These are phyloP conservation scores for Luehdorfia chinensis DNA, from an alignment of 1,140 invertebrate species.

Conservation along the genomic window DNA sequence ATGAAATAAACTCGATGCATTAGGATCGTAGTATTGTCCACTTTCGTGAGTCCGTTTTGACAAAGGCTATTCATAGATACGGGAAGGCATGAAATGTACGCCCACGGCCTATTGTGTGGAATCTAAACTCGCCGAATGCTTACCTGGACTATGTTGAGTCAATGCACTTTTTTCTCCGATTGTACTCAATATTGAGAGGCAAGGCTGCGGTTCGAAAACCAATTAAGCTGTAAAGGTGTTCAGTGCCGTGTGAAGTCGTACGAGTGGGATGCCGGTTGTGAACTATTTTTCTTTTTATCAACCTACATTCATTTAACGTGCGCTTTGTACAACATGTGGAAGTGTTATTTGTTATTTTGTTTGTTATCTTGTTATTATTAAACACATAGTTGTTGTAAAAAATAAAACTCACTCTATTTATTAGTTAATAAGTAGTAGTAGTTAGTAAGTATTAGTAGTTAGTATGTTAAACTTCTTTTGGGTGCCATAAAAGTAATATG, in stretches of 20 bases:
- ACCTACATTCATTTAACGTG: slow-evolving; percentile 6
- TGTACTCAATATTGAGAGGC: slow-evolving; percentile 27
- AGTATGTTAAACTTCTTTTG: no score
- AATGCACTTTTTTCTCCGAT: slow-evolving; percentile 27
- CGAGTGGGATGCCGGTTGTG: slow-evolving; percentile 16
- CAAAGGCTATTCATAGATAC: slow-evolving; percentile 28
- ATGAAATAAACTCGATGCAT: slow-evolving; percentile 5
- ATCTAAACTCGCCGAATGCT: slow-evolving; percentile 10
- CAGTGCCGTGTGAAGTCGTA: slow-evolving; percentile 9
- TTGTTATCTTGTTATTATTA: no score
- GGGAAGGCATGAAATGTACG: slow-evolving; percentile 27
- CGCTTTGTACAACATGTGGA: no score
- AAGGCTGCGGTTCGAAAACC: slow-evolving; percentile 38
- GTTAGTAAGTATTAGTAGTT: no score
- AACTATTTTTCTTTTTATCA: slow-evolving; percentile 9
- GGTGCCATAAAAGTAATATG: no score
- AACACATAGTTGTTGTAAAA: no score
- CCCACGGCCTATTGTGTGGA: no score
- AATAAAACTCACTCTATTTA: no score
- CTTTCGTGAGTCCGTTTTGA: slow-evolving; percentile 24
- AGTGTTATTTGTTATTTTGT: no score
- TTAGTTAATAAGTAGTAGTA: no score
- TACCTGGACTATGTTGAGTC: slow-evolving; percentile 24
- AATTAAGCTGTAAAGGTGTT: slow-evolving; percentile 44
- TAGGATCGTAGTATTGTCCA: slow-evolving; percentile 10